Percentiles rank a stretch among this genome's conserved stretches.
Conservation (phyloP, 2,113 vertebrate genomes). For the Variabilichromis moorii region DNA sequence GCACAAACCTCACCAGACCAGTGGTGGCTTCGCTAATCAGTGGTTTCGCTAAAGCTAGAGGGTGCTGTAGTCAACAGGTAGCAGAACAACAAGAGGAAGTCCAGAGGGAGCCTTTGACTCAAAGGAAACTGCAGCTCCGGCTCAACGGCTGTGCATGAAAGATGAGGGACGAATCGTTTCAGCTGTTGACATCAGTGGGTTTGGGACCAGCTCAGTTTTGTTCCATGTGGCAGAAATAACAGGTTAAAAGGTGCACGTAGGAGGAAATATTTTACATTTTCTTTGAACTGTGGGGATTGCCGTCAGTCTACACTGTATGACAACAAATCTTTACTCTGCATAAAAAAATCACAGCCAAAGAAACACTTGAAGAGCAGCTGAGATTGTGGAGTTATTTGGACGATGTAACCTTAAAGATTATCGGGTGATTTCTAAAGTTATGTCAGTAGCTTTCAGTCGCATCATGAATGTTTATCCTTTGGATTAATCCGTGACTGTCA, state of each 20-base stretch:
- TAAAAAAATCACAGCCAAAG: not conserved
- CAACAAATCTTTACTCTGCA: not conserved
- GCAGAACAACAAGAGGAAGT: conserved; percentile 18
- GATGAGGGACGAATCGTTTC: not conserved
- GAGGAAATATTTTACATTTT: not conserved
- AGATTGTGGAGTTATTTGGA: not conserved
- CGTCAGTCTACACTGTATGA: not conserved
- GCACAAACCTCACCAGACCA: not conserved
- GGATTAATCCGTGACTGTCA: fast-evolving
- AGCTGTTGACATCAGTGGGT: not conserved
- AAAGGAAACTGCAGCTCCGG: not conserved
- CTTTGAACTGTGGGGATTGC: not conserved
- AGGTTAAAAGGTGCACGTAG: not conserved
- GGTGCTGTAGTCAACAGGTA: not conserved
- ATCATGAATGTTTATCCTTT: not conserved
- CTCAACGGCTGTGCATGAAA: not conserved
- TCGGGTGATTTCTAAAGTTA: not conserved
- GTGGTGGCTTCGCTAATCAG: not conserved
- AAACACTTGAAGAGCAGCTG: not conserved
- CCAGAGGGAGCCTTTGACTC: not conserved
- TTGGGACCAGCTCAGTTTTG: not conserved
- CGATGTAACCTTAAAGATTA: not conserved
- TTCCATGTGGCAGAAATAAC: not conserved
- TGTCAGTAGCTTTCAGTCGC: not conserved
- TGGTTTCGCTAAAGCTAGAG: not conserved